Evolutionary conservation across 1,140 invertebrate species (phyloP), one percentile per base, ranked within the genome.

Genomic region (Papilio dardanus): DNA sequence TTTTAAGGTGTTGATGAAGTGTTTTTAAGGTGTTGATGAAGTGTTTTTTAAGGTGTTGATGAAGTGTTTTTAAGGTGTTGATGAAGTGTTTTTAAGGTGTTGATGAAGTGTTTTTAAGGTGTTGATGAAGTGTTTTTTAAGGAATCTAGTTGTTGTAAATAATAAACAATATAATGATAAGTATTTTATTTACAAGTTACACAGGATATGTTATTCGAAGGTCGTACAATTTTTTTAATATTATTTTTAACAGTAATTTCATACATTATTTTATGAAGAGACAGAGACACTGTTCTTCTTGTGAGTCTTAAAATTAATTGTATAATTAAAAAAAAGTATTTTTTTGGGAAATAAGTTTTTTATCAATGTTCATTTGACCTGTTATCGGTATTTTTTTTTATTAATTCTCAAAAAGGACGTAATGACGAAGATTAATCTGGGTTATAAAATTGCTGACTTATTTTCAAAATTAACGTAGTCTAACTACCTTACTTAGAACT

Each of bases 161-260:
- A 12, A 28, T 16, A 30, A 0, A 65, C 16, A 31, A 21, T 21
- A 37, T 19, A 37, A 66, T 68, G 66, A 73, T 73, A 73, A 73
- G 24, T 50, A 33, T 79, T 79, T 80, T 84, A 86, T 86, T 79
- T 84, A 84, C 81, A 74, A 79, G 68, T 82, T 69, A 62, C 76
- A 71, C 66, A 73, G 77, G 84, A 86, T 86, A 86, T 86, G 84
- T 86, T 54, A 24, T 54, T 46, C 2, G 19, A 71, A 50, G 16
- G 16, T 42, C 31, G 19, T 69, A 40, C 21, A 37, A 67, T 35
- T 68, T 24, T 35, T 37, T 24, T 10, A 12, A 54, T 54, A 10
- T 40, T 68, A 62, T 74, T 71, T 30, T 31, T 58, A 58, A 78
- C 2, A 74, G 66, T 33, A 67, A 62, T 19, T 42, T 30, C 1